Evolutionary conservation across 2,888 invertebrate species (phyloP), one percentile per base, ranked within the genome.

Genomic region (Thera obeliscata): DNA sequence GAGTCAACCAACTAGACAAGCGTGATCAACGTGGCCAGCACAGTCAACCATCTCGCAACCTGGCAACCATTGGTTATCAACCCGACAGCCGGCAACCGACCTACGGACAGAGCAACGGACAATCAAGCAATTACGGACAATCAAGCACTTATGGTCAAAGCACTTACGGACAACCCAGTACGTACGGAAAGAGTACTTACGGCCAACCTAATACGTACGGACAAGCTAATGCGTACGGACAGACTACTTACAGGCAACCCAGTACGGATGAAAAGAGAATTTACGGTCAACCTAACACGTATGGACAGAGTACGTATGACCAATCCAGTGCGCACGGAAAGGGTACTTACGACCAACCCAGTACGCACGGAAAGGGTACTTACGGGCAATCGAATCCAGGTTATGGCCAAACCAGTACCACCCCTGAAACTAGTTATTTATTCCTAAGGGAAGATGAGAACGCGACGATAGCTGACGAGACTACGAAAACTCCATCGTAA

Each of bases 361-460:
- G 50, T n/a, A 56, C 60, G 5, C 66, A 64, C 68, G 74, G 43
- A 58, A 73, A 36, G 73, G 61, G 61, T 57, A 65, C 69, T 12
- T 71, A 68, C 35, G 71, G 61, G 7, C 67, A 73, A 54, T 64
- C 68, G 4, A 72, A 69, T 5, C 38, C 69, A 2, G 68, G 63
- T 0, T 79, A 75, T 36, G 69, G 74, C 33, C 81, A 81, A 54
- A 87, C 84, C 69, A 90, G 85, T 69, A 91, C 92, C 0, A 92
- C 93, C 0, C 91, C 87, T 3, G 93, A 89, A 38, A 95, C 94
- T 9, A 94, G 93, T 75, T 95, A 95, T 76, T 84, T 95, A 67
- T 95, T 94, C 75, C 94, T 94, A 66, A 88, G 95, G 50, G 88
- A 94, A 79, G 84, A 94, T 81, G 81, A 91, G 75, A 80, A 87